Evolutionary conservation across 2,797 vertebrate genomes (phyloP).

Genomic region (Argyrosomus regius): DNA sequence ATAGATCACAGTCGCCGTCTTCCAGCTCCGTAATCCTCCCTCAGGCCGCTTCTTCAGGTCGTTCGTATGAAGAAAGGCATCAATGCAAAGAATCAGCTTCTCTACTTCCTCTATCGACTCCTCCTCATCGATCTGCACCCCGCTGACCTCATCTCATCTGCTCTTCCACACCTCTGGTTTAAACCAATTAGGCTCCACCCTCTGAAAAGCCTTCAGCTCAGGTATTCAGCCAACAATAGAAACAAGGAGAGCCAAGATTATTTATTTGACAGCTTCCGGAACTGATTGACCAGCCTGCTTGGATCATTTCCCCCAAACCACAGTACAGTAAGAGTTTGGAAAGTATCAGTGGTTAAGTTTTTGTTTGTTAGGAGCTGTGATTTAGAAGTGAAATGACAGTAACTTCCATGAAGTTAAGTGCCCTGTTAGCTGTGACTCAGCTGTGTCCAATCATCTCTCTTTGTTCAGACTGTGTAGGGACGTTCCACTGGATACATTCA

Average conservation of each 20-base stretch:
- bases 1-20: slow-evolving; percentile 34
- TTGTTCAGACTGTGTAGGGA: no score
- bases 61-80: slow-evolving; percentile 56
- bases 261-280: slow-evolving; percentile 44
- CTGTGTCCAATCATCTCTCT: slow-evolving; percentile 11
- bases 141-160: slow-evolving; percentile 53
- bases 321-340: not conserved
- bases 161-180: slow-evolving; percentile 45
- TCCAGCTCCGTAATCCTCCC: slow-evolving; percentile 58
- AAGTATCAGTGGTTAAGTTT: not conserved
- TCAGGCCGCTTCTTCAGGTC: slow-evolving; percentile 22
- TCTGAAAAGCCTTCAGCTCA: slow-evolving; percentile 18
- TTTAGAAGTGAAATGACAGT: not conserved
- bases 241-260: slow-evolving; percentile 15
- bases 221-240: slow-evolving; percentile 24
- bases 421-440: slow-evolving; percentile 12
- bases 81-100: slow-evolving; percentile 45
- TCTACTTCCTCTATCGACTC: slow-evolving; percentile 55
- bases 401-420: no score
- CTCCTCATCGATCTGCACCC: slow-evolving; percentile 62
- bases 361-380: not conserved
- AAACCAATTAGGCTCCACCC: slow-evolving; percentile 46
- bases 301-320: not conserved
- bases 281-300: not conserved
- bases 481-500: no score